Evolutionary conservation across 2,797 vertebrate genomes (phyloP).

Genomic region (Myioborus miniatus): DNA sequence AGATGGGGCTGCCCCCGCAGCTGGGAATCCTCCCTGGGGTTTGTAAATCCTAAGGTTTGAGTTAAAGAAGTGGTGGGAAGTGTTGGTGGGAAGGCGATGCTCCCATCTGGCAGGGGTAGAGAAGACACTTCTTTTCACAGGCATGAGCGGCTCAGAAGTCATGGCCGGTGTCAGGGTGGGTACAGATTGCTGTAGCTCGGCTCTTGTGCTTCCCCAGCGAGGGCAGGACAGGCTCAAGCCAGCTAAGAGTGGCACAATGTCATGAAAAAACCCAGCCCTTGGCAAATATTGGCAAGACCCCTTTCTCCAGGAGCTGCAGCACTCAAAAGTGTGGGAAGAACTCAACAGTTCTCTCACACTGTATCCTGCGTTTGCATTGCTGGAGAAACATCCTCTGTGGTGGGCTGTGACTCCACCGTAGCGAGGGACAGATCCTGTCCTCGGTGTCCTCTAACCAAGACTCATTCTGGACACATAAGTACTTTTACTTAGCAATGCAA

Average conservation of each 20-base stretch:
- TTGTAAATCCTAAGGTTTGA: not conserved
- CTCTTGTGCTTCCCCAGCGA: not conserved
- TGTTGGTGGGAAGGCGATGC: not conserved
- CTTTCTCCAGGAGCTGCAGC: not conserved
- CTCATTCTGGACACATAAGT: not conserved
- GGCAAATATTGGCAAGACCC: not conserved
- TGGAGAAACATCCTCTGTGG: not conserved
- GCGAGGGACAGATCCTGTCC: not conserved
- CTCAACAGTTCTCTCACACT: not conserved
- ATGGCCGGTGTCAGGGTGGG: fast-evolving
- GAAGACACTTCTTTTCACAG: not conserved
- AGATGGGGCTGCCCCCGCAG: not conserved
- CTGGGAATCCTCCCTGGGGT: not conserved
- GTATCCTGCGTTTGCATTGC: not conserved
- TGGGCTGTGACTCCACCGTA: fast-evolving
- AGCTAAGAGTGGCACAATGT: not conserved
- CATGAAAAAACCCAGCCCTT: not conserved
- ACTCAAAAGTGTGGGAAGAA: not conserved
- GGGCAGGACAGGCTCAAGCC: not conserved
- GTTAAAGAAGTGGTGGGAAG: not conserved
- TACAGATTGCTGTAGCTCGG: not conserved
- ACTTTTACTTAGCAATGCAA: not conserved
- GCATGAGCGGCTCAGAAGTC: not conserved
- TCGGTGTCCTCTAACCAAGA: not conserved
- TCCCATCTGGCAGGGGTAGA: not conserved